Percentiles rank a stretch among this genome's conserved stretches.
These are phyloP conservation scores for Osmoderma eremita DNA, from an alignment of 2,888 invertebrate species.

Conservation along the genomic window DNA sequence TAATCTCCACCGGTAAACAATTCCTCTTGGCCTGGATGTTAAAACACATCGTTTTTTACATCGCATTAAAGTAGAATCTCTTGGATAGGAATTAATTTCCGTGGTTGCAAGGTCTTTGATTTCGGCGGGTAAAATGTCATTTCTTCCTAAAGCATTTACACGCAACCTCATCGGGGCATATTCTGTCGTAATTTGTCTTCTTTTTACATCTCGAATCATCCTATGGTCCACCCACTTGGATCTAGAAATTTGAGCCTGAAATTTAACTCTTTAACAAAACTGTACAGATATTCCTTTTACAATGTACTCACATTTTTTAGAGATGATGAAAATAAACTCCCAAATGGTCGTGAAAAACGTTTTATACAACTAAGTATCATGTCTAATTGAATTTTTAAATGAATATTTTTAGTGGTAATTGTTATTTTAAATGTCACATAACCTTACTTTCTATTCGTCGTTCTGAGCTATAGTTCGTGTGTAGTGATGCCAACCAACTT, in stretches of 20 bases:
- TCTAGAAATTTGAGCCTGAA: conserved; percentile 76
- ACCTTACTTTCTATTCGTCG: not conserved
- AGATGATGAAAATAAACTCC: not conserved
- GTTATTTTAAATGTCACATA: not conserved
- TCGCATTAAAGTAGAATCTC: conserved; percentile 74
- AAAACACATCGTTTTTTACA: conserved; percentile 84
- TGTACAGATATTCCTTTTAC: not conserved
- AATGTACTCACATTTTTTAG: conserved; percentile 5
- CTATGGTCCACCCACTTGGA: conserved; percentile 83
- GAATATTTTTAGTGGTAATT: not conserved
- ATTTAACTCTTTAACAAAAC: conserved; percentile 39
- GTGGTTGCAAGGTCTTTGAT: conserved; percentile 79
- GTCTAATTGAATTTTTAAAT: not conserved
- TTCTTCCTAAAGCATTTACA: conserved; percentile 84
- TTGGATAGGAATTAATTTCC: conserved; percentile 79
- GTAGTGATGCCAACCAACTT: too few species aligned
- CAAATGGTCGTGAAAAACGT: conserved; percentile 13
- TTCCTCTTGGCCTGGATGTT: conserved; percentile 87
- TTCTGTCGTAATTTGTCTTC: conserved; percentile 79
- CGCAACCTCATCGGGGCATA: conserved; percentile 81
- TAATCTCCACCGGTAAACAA: conserved; percentile 82
- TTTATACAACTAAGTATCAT: conserved; percentile 9
- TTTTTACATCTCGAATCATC: conserved; percentile 88
- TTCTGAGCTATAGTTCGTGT: too few species aligned
- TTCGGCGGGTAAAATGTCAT: conserved; percentile 85